A percentile compares a stretch with the other conserved stretches of the same genome.
Evolutionary conservation across 2,113 vertebrate genomes (phyloP).

Genomic region (Xenopus borealis): DNA sequence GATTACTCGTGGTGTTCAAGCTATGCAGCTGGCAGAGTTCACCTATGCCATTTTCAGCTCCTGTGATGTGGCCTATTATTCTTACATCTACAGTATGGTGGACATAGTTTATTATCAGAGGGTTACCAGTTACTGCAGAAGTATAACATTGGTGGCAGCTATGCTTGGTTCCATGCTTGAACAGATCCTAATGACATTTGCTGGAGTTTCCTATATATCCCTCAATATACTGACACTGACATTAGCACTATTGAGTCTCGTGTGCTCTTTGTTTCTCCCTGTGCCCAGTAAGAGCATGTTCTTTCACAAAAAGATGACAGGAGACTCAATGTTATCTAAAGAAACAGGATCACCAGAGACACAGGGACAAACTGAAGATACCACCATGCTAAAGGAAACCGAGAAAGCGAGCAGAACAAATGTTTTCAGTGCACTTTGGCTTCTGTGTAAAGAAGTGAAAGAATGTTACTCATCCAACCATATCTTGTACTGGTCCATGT

Average conservation of each 20-base stretch:
- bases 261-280: slow-evolving; percentile 71
- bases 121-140: slow-evolving; percentile 61
- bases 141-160: slow-evolving; percentile 73
- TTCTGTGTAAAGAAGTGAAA: slow-evolving; percentile 72
- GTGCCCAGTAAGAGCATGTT: slow-evolving; percentile 86
- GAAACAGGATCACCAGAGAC: neutral
- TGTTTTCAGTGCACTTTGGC: slow-evolving; percentile 52
- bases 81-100: slow-evolving; percentile 91
- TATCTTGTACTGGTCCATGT: slow-evolving; percentile 83
- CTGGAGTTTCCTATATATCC: slow-evolving; percentile 69
- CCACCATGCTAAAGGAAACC: neutral
- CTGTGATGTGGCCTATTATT: slow-evolving; percentile 85
- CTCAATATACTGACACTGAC: slow-evolving; percentile 72
- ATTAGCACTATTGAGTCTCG: slow-evolving; percentile 65
- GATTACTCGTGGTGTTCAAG: slow-evolving; percentile 64
- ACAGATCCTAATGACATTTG: slow-evolving; percentile 80
- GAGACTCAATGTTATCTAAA: neutral
- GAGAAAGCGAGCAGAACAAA: neutral
- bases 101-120: slow-evolving; percentile 73
- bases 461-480: slow-evolving; percentile 72
- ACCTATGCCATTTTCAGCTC: slow-evolving; percentile 74
- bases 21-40: slow-evolving; percentile 80
- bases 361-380: too few relatives aligned
- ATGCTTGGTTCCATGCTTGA: slow-evolving; percentile 74
- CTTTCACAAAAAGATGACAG: slow-evolving; percentile 65